Evolutionary conservation across 2,797 vertebrate genomes (phyloP), one percentile per base, ranked within the genome.

Genomic region (Brachyrhaphis roseni): DNA sequence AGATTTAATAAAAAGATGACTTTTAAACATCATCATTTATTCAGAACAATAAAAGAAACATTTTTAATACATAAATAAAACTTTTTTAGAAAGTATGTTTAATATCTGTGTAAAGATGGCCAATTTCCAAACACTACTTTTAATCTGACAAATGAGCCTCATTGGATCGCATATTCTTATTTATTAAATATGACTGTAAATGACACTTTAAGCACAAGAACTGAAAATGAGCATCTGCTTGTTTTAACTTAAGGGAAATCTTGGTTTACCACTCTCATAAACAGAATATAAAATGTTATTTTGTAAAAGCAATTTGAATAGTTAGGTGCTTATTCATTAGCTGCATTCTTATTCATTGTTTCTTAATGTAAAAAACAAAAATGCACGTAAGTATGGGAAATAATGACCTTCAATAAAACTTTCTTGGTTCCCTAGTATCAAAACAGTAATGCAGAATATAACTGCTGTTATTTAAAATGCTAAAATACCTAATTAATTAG

Each of bases 201-300:
- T 36, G 18, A 66, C 34, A 66, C 8, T 23, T 11, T 39, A 4
- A 39, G 62, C 62, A 66, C 34, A 66, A 16, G 62, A 66, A 39
- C 34, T 66, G 62, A 66, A 66, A 66, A 16, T 66, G 62, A 36
- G 16, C 7, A 39, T 59, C 71, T 66, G 45, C n/a, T 71, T 71
- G 76, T n/a, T 23, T 47, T n/a, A 76, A 31, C 28, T 34, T 26
- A n/a, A 12, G 13, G 79, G 7, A 73, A 57, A 73, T 13, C 45
- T 64, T n/a, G 12, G 18, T 70, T 78, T 8, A 4, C 47, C 41
- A 26, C 2, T 34, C 7, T 34, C n/a, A 31, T 36, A 34, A 34
- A 3, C 10, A 45, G 43, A 41, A 18, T 12, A 10, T 53, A 26
- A 51, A 10, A 72, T n/a, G 26, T 31, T 36, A 7, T 66, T 36